Evolutionary conservation across 1,140 invertebrate species (phyloP), one percentile per base, ranked within the genome.

Genomic region (Drosophila ohnishii): DNA sequence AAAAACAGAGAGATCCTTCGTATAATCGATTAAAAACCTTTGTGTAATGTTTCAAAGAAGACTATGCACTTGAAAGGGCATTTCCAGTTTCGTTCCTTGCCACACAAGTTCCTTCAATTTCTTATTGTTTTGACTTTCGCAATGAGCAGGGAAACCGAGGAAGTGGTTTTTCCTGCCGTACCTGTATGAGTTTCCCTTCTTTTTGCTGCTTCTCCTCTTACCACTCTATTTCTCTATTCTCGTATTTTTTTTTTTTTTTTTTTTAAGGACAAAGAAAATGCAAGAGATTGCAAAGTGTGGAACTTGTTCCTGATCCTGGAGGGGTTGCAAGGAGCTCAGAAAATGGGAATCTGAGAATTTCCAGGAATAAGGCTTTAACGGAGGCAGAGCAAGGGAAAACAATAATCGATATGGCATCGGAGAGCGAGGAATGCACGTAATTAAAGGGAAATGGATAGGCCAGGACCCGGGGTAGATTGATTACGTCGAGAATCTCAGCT

Each of bases 91-190:
- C 28, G 22, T 30, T 40, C 6, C 3, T 19, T 34, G 10, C 45
- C 25, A 48, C 42, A 44, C 22, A 55, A 30, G n/a, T 14, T 59
- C 35, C 45, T 48, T 47, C 55, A 48, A n/a, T 40, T 40, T 55
- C 67, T 53, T 50, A 59, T 63, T 70, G 67, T 71, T 62, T 72
- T 67, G 37, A 48, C 40, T 75, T 79, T 64, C 32, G 59, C 76
- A 67, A 76, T 73, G 80, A 64, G 69, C 57, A 70, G 55, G 42
- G 63, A 32, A 34, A n/a, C 13, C 44, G 66, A 70, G 82, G 78
- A 85, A 85, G 78, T 81, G 74, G 78, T 70, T 85, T 85, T 80
- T 67, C 84, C 58, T 64, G 60, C 75, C 64, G 37, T 84, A 85
- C 77, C 81, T 85, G 65, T 69, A 66, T 45, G 65, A 69, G 47